These are phyloP conservation scores for Lophochroa leadbeateri DNA, from an alignment of 2,113 vertebrate species.

Conservation along the genomic window DNA sequence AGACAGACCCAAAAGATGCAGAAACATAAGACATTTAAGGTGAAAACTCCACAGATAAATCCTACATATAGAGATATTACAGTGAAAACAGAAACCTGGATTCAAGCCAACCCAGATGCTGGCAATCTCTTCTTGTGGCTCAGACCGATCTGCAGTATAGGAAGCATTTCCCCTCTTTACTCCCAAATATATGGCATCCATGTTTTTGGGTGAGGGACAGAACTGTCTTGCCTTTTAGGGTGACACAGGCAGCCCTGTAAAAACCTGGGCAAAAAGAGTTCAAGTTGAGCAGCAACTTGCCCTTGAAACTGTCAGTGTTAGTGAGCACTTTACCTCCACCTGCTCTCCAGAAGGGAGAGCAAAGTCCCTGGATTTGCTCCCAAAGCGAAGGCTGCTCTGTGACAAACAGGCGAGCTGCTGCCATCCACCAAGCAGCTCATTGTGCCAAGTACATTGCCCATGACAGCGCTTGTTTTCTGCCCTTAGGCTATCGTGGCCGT, in stretches of 20 bases:
- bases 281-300: not conserved
- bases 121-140: not conserved
- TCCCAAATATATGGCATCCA: not conserved
- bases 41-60: not conserved
- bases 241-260: not conserved
- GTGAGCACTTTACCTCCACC: constrained; percentile 2
- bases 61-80: not conserved
- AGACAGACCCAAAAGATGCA: not conserved
- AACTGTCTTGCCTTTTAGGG: not conserved
- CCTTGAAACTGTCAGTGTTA: constrained; percentile 19
- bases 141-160: not conserved
- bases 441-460: constrained; percentile 41
- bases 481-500: constrained; percentile 54
- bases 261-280: not conserved
- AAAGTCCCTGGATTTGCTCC: constrained; percentile 43
- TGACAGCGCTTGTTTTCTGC: constrained; percentile 33
- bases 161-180: not conserved
- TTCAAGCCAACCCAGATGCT: not conserved
- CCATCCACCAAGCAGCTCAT: constrained; percentile 9
- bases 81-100: not conserved
- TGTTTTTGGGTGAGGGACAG: not conserved
- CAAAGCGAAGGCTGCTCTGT: constrained; percentile 6
- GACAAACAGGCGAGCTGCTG: constrained; percentile 19
- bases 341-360: constrained; percentile 38
- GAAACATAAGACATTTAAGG: not conserved